phyloP scores from a whole-genome alignment of 1,140 invertebrate genomes.

The Drosophila lacteicornis region DNA sequence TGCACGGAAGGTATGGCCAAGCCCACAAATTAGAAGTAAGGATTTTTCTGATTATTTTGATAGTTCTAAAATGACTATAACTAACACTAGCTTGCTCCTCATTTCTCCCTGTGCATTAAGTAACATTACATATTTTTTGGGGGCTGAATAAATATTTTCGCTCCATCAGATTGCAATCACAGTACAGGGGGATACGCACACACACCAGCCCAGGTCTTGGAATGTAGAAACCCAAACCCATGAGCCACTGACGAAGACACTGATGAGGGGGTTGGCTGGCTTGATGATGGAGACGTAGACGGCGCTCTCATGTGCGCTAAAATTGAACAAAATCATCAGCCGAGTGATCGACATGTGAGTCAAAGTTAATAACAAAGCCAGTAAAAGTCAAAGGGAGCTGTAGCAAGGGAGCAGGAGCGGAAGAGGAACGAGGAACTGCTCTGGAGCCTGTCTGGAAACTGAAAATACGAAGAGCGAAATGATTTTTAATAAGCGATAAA shows the following conservation, averaged over 20 bases:
- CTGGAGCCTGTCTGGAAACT: slow-evolving; percentile 58
- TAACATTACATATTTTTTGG: slow-evolving; percentile 70
- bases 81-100: not conserved
- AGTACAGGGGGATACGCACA: slow-evolving; percentile 34
- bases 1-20: no score
- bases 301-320: slow-evolving; percentile 81
- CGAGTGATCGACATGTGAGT: slow-evolving; percentile 83
- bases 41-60: not conserved
- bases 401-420: not conserved
- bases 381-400: slow-evolving; percentile 20
- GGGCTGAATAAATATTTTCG: slow-evolving; percentile 83
- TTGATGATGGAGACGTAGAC: slow-evolving; percentile 64
- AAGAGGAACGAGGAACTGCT: slow-evolving; percentile 7
- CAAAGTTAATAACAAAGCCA: slow-evolving; percentile 79
- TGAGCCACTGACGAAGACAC: slow-evolving; percentile 1
- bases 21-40: no score
- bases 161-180: slow-evolving; percentile 74
- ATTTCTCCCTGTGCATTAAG: slow-evolving; percentile 6
- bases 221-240: slow-evolving; percentile 59
- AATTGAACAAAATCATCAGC: slow-evolving; percentile 84
- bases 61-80: no score
- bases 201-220: slow-evolving; percentile 34
- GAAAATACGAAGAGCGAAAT: slow-evolving; percentile 84
- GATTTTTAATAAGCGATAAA: slow-evolving; percentile 85
- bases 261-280: slow-evolving; percentile 35